A percentile compares a stretch with the other conserved stretches of the same genome.
Conservation (phyloP, 2,888 invertebrate genomes). For the Rapana venosa region DNA sequence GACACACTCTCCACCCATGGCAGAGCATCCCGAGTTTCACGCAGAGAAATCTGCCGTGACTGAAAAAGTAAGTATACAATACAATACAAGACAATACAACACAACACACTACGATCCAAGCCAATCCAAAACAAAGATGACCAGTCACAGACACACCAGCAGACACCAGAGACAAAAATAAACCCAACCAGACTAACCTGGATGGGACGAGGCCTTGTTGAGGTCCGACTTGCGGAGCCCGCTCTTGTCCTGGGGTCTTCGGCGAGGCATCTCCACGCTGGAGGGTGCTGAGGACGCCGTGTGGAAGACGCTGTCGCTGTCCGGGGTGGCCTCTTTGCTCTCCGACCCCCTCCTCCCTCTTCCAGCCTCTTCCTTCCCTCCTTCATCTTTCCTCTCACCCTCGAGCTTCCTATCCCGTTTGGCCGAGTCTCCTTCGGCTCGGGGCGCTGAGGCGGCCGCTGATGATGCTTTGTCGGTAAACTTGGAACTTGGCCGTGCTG, state of each 20-base stretch:
- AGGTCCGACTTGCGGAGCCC: conserved; percentile 48
- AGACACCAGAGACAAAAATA: not conserved
- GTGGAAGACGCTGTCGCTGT: conserved; percentile 45
- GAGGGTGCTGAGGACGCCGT: conserved; percentile 39
- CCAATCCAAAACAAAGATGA: too few species aligned
- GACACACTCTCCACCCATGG: too few species aligned
- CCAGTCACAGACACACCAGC: too few species aligned
- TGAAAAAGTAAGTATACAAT: too few species aligned
- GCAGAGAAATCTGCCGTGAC: too few species aligned
- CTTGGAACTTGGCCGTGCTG: not conserved
- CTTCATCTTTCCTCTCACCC: not conserved
- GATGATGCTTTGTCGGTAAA: not conserved
- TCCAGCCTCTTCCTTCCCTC: not conserved
- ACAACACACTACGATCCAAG: not conserved
- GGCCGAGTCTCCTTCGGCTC: too few species aligned
- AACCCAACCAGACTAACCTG: not conserved
- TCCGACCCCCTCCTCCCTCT: not conserved
- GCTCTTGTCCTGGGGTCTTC: conserved; percentile 50
- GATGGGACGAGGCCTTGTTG: conserved; percentile 41
- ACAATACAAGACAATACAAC: too few species aligned
- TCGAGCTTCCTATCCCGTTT: not conserved
- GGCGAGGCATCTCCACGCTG: conserved; percentile 40
- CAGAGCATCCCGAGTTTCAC: too few species aligned
- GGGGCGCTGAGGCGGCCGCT: not conserved
- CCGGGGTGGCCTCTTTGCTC: conserved; percentile 31